Evolutionary conservation across 2,113 vertebrate genomes (phyloP), one percentile per base, ranked within the genome.

Genomic region (Mola mola): DNA sequence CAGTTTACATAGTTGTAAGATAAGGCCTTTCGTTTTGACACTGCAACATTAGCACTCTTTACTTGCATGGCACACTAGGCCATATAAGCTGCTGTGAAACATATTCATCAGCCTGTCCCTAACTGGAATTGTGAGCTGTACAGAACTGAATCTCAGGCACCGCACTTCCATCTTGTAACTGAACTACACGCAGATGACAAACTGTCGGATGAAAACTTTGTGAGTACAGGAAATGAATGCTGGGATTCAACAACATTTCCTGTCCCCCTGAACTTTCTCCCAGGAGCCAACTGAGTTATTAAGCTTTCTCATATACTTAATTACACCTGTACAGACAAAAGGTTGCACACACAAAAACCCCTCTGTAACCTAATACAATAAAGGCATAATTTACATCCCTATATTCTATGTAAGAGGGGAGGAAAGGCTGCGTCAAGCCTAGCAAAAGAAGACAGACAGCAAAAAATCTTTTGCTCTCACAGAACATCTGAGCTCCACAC

Each of bases 281-380:
- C 62, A 71, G 82, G 79, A 83, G 85, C 25, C 52, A 75, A 87
- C 84, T 79, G 63, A 88, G 64, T 81, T 76, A 50, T 72, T 81
- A 53, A 74, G 55, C 75, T 66, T 49, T 44, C 56, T 69, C 53
- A 73, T 61, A 46, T 68, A 55, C 71, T 53, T 28, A 49, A 53
- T 42, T 46, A 16, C 56, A 46, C 60, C 41, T 64, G 51, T 43
- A 43, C 8, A 70, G 60, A 42, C 52, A 43, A 74, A 78, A 17
- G 49, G 44, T 44, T 64, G 56, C 48, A 70, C 63, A 64, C 42
- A 63, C 59, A 9, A 42, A 55, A 17, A 59, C n/a, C 47, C 49
- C 56, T 36, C 21, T 20, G 31, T 58, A 28, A 46, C 25, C 24
- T 50, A 69, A 70, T 44, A 55, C 48, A 57, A 34, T 78, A 20